A percentile compares a stretch with the other conserved stretches of the same genome.
Evolutionary conservation across 2,888 invertebrate genomes (phyloP).

Genomic region (Eristalis pertinax): DNA sequence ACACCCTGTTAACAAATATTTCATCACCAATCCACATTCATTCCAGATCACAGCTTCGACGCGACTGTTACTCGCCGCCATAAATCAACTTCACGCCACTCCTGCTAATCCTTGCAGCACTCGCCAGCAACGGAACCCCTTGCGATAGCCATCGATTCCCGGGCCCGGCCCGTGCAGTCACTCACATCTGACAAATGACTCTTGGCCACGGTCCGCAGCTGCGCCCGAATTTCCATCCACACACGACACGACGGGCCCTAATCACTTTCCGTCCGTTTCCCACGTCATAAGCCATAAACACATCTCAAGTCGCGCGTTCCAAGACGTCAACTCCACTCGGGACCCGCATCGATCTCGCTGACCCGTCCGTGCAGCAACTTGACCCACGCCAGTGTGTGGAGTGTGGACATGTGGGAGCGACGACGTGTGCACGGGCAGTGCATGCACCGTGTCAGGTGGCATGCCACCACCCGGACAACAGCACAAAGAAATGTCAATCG

Average conservation of each 20-base stretch:
- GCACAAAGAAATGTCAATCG: slow-evolving; percentile 39
- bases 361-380: slow-evolving; percentile 61
- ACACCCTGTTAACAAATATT: not conserved
- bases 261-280: slow-evolving; percentile 23
- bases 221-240: slow-evolving; percentile 30
- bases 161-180: slow-evolving; percentile 6
- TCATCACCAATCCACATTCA: not conserved
- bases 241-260: not conserved
- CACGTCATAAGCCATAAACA: slow-evolving; percentile 35
- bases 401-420: slow-evolving; percentile 49
- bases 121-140: not conserved
- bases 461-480: slow-evolving; percentile 49
- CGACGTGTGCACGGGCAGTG: no score
- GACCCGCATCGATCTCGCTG: slow-evolving; percentile 44
- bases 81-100: not conserved
- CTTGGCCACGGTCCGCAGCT: slow-evolving; percentile 17
- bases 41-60: not conserved
- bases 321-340: slow-evolving; percentile 40
- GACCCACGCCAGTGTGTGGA: slow-evolving; percentile 60
- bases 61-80: not conserved
- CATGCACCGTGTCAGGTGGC: slow-evolving; percentile 69
- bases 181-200: slow-evolving; percentile 31
- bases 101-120: not conserved
- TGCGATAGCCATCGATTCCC: not conserved
- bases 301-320: slow-evolving; percentile 20